These are phyloP conservation scores for Pyrochroa serraticornis DNA, from an alignment of 2,888 invertebrate genomes.

Conservation along the genomic window DNA sequence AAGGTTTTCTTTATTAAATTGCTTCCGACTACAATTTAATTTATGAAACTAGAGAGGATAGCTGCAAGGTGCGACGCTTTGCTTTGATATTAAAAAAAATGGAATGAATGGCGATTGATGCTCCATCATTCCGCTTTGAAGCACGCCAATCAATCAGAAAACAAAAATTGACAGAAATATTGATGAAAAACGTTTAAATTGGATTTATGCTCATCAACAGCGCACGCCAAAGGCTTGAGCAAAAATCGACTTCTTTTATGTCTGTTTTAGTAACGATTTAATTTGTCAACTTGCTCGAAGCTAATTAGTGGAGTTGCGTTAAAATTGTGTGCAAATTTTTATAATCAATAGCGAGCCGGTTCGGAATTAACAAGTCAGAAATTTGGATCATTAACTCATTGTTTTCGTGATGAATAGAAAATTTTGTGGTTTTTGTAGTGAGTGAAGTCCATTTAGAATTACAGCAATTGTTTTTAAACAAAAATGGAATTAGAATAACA, in stretches of 20 bases:
- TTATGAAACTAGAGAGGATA: slow-evolving; percentile 1
- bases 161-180: slow-evolving; percentile 18
- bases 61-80: not conserved
- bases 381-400: slow-evolving; percentile 1
- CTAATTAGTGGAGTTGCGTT: slow-evolving; percentile 4
- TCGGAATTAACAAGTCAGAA: slow-evolving; percentile 14
- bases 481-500: not conserved
- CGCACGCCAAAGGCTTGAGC: slow-evolving; percentile 5
- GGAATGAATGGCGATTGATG: not conserved
- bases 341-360: slow-evolving; percentile 16
- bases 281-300: not conserved
- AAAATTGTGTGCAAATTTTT: slow-evolving; percentile 6
- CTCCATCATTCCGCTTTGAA: slow-evolving; percentile 5
- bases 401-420: no score
- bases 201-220: slow-evolving; percentile 19
- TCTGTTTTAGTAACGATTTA: slow-evolving; percentile 6
- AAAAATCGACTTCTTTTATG: slow-evolving; percentile 15
- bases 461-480: not conserved
- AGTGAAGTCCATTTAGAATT: no score
- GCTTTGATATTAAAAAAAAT: slow-evolving; percentile 1
- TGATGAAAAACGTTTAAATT: slow-evolving; percentile 21
- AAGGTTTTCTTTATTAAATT: slow-evolving; percentile 9
- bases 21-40: slow-evolving; percentile 8
- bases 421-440: no score
- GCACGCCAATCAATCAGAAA: slow-evolving; percentile 12